These are phyloP conservation scores for Epizoanthus fatuus DNA, from an alignment of 92 coral and sea anemone genomes.

Conservation along the genomic window DNA sequence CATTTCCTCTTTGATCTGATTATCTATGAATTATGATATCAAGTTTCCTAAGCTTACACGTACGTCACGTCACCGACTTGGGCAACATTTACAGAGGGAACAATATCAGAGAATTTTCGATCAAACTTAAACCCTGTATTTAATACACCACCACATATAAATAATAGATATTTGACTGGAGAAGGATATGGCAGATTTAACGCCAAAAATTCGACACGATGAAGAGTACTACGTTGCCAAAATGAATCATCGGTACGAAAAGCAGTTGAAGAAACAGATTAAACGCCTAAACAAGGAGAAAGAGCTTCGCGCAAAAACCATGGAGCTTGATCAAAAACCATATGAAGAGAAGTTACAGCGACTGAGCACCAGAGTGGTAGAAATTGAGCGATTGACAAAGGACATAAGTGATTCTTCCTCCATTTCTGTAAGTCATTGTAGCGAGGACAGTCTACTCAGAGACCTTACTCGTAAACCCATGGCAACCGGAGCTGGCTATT, in stretches of 20 bases:
- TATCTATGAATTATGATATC: not conserved
- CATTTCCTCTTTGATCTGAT: too few relatives aligned
- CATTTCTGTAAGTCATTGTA: conserved; percentile 11
- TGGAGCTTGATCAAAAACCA: conserved; percentile 69
- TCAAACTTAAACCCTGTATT: too few relatives aligned
- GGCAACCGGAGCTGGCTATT: conserved; percentile 75
- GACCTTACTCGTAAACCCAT: conserved; percentile 65
- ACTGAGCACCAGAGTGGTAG: conserved; percentile 64
- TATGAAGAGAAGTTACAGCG: conserved; percentile 71
- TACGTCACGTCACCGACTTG: too few relatives aligned
- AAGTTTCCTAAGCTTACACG: not conserved
- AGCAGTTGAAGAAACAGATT: conserved; percentile 76
- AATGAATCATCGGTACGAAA: conserved; percentile 78
- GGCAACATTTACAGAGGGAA: too few relatives aligned
- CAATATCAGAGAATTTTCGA: too few relatives aligned
- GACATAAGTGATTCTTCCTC: conserved; percentile 21
- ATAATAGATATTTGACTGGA: too few relatives aligned
- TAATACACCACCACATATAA: too few relatives aligned
- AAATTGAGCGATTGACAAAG: conserved; percentile 72
- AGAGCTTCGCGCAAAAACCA: conserved; percentile 63
- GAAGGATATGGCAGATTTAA: conserved; percentile 9
- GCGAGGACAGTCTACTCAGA: conserved; percentile 34
- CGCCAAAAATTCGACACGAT: conserved; percentile 31
- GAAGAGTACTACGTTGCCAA: conserved; percentile 83
- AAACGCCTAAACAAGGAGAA: conserved; percentile 73